phyloP scores from a whole-genome alignment of 1,140 invertebrate species.

The Lordiphosa clarofinis region DNA sequence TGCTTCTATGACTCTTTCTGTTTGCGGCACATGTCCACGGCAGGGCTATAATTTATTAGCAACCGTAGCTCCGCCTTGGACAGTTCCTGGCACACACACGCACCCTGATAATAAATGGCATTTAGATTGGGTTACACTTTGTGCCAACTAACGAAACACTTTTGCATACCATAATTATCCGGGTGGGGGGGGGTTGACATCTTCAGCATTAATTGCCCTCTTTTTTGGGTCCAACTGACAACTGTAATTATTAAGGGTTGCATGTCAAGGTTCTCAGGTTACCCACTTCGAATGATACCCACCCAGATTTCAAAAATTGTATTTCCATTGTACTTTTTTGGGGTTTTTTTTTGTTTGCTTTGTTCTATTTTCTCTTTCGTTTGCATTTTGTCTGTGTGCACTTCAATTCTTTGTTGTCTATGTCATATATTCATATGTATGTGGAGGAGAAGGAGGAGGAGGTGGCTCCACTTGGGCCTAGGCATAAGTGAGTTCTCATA shows the following conservation, averaged over 20 bases:
- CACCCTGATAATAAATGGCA: constrained; percentile 73
- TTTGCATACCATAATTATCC: constrained; percentile 68
- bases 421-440: neutral
- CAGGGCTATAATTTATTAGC: constrained; percentile 69
- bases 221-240: constrained; percentile 3
- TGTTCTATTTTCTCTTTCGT: constrained; percentile 35
- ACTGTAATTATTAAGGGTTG: constrained; percentile 1
- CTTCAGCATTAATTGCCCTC: constrained; percentile 34
- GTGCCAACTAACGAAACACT: constrained; percentile 51
- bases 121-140: constrained; percentile 75
- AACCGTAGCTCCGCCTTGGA: constrained; percentile 34
- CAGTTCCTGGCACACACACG: constrained; percentile 15
- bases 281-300: neutral
- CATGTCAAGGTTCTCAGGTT: constrained; percentile 59
- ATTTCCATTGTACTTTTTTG: too few species aligned
- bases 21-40: constrained; percentile 57
- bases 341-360: constrained; percentile 35
- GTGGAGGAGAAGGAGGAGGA: too few species aligned
- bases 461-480: constrained; percentile 3
- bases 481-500: constrained; percentile 21
- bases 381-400: constrained; percentile 33
- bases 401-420: constrained; percentile 55
- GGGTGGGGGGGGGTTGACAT: constrained; percentile 1
- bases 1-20: constrained; percentile 7
- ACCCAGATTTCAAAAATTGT: constrained; percentile 52